These are phyloP conservation scores for Parazoanthus atlanticus DNA, from an alignment of 92 coral and sea anemone genomes.

Conservation along the genomic window DNA sequence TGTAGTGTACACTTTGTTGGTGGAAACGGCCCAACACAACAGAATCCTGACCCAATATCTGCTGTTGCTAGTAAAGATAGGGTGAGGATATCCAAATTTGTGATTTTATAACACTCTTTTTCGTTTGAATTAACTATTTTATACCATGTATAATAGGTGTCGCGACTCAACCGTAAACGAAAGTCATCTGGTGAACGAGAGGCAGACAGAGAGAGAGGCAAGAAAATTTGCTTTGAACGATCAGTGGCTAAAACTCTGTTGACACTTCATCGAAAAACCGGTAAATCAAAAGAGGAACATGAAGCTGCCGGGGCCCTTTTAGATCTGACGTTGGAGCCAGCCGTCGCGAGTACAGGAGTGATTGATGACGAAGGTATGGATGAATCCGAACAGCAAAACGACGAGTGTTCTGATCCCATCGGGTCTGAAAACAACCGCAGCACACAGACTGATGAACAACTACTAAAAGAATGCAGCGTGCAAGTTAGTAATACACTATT, in stretches of 20 bases:
- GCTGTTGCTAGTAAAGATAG: too few species aligned
- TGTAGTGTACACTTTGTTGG: too few species aligned
- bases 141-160: constrained; percentile 50
- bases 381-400: constrained; percentile 22
- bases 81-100: too few species aligned
- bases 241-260: too few species aligned
- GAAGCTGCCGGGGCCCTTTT: constrained; percentile 58
- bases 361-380: too few species aligned
- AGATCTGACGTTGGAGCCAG: constrained; percentile 52
- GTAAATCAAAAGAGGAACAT: constrained; percentile 62
- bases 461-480: constrained; percentile 51
- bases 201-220: constrained; percentile 47
- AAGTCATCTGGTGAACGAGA: constrained; percentile 61
- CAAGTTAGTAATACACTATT: constrained; percentile 43
- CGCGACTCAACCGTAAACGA: constrained; percentile 59
- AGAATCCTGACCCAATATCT: too few species aligned
- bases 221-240: constrained; percentile 63
- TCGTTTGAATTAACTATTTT: constrained; percentile 29
- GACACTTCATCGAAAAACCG: constrained; percentile 53
- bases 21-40: too few species aligned
- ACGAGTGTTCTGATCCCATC: constrained; percentile 48
- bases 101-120: neutral
- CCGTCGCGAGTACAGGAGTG: constrained; percentile 37
- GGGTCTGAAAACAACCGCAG: constrained; percentile 47
- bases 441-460: constrained; percentile 47